A percentile compares a stretch with the other conserved stretches of the same genome.
Evolutionary conservation across 1,140 invertebrate genomes (phyloP).

Genomic region (Bombus terrestris): DNA sequence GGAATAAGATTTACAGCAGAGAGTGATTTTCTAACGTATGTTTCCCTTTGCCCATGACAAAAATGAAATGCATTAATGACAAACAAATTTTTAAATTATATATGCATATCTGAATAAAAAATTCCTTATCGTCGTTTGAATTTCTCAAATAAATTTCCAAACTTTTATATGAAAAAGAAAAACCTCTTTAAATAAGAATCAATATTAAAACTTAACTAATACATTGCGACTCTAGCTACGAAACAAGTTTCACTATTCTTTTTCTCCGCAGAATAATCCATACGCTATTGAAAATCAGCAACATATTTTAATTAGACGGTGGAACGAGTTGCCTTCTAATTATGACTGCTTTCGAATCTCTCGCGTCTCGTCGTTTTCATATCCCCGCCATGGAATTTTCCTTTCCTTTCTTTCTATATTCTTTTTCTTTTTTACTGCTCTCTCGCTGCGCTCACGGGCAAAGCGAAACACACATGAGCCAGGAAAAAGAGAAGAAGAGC

Average conservation of each 20-base stretch:
- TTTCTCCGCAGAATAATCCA: not conserved
- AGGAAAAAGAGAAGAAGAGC: not conserved
- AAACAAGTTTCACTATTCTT: not conserved
- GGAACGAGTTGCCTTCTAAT: not conserved
- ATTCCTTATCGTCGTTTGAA: not conserved
- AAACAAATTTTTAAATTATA: not conserved
- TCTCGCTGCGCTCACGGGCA: not conserved
- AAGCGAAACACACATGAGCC: not conserved
- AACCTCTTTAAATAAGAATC: not conserved
- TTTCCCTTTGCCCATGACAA: not conserved
- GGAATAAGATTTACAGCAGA: not conserved
- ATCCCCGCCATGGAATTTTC: not conserved
- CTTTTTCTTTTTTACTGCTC: too few relatives aligned
- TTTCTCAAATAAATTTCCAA: not conserved
- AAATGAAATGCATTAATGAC: not conserved
- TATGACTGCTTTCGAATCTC: not conserved
- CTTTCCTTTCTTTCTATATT: not conserved
- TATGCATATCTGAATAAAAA: too few relatives aligned
- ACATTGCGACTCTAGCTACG: too few relatives aligned
- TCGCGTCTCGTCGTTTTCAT: not conserved
- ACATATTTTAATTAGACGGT: conserved; percentile 5
- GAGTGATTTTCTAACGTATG: not conserved
- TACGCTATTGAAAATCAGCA: not conserved
- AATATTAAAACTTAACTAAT: not conserved
- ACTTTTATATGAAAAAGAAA: not conserved